These are phyloP conservation scores for Nibea albiflora DNA, from an alignment of 2,113 vertebrate genomes.

Conservation along the genomic window DNA sequence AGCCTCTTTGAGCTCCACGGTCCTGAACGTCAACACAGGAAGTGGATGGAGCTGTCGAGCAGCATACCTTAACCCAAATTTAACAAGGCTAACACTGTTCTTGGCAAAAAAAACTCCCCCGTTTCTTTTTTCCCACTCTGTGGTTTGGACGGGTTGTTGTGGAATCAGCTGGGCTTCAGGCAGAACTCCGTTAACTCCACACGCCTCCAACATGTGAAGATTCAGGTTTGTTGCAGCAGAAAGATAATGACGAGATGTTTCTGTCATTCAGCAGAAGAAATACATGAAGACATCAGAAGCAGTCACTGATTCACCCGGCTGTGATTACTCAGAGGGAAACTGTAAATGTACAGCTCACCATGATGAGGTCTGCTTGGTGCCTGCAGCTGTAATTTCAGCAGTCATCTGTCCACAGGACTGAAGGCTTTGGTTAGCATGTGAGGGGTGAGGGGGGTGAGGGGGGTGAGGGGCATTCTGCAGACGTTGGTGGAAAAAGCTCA, in stretches of 20 bases:
- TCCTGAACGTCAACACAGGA: conserved; percentile 37
- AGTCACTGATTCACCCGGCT: neutral
- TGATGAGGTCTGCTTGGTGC: conserved; percentile 50
- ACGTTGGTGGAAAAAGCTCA: conserved; percentile 37
- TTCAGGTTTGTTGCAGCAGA: neutral
- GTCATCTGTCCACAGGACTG: conserved; percentile 38
- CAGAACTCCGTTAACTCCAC: neutral
- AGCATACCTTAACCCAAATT: neutral
- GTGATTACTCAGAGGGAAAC: conserved; percentile 40
- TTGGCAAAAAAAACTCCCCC: neutral
- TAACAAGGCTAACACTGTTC: conserved; percentile 42
- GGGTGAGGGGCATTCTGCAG: conserved; percentile 5
- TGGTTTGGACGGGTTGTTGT: conserved; percentile 29
- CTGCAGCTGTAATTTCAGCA: conserved; percentile 65
- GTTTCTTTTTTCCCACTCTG: neutral
- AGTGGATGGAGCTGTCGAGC: conserved; percentile 15
- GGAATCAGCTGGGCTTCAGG: conserved; percentile 30
- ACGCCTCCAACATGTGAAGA: neutral
- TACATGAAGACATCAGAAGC: conserved; percentile 13
- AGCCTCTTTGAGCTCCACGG: conserved; percentile 18
- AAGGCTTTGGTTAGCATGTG: conserved; percentile 37
- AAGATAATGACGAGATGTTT: neutral
- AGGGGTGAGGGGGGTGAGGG: too few species aligned
- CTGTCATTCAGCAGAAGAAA: conserved; percentile 16
- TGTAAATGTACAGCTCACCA: conserved; percentile 25